Evolutionary conservation across 2,797 vertebrate genomes (phyloP).

Genomic region (Enteromius viviparus): DNA sequence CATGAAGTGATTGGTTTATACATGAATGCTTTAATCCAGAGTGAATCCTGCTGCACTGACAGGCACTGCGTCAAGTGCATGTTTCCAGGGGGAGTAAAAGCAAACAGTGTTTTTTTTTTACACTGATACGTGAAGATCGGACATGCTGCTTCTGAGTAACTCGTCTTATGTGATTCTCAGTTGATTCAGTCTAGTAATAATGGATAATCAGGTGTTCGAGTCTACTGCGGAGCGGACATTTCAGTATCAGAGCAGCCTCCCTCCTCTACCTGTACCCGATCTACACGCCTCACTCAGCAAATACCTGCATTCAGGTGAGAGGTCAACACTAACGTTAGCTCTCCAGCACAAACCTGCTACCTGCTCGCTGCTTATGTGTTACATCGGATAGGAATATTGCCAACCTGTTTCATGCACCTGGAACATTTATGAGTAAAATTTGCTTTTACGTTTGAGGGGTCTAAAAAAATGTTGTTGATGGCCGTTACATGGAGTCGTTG

Average conservation of each 20-base stretch:
- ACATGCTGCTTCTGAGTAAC: neutral
- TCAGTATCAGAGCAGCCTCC: slow-evolving; percentile 88
- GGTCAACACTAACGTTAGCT: neutral
- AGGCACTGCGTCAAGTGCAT: neutral
- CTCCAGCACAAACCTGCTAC: neutral
- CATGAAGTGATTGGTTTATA: neutral
- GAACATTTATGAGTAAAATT: neutral
- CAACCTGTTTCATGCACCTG: neutral
- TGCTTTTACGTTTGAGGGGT: neutral
- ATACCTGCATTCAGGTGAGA: slow-evolving; percentile 90
- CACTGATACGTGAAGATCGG: neutral
- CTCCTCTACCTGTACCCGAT: slow-evolving; percentile 87
- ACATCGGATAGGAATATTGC: neutral
- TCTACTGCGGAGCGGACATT: slow-evolving; percentile 86
- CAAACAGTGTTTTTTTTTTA: neutral
- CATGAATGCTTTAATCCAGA: neutral
- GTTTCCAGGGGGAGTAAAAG: neutral
- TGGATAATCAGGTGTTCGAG: slow-evolving; percentile 84
- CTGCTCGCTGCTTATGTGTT: neutral
- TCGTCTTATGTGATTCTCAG: neutral
- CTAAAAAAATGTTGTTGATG: neutral
- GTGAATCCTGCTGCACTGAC: neutral
- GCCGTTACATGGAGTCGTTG: neutral
- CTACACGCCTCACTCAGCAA: slow-evolving; percentile 87
- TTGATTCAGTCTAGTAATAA: slow-evolving; percentile 56